Percentiles rank a stretch among this genome's conserved stretches.
phyloP scores from a whole-genome alignment of 2,888 invertebrate species.

The Drosophila macrospina region DNA sequence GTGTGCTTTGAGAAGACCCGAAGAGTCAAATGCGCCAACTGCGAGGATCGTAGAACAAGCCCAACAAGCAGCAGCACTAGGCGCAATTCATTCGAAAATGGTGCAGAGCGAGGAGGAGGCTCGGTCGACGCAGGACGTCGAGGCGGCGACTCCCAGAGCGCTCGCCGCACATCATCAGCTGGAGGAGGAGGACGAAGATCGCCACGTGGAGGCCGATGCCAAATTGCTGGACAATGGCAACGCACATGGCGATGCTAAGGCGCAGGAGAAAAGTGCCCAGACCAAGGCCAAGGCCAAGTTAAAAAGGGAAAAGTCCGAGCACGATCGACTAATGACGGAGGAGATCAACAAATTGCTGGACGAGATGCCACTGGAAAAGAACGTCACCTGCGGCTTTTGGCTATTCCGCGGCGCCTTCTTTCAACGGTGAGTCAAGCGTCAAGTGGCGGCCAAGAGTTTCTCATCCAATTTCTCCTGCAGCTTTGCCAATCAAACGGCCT shows the following conservation, averaged over 20 bases:
- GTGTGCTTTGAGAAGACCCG: conserved; percentile 12
- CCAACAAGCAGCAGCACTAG: background rate
- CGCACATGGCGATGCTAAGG: conserved; percentile 15
- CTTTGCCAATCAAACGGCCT: conserved; percentile 85
- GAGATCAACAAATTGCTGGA: conserved; percentile 86
- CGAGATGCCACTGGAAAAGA: conserved; percentile 87
- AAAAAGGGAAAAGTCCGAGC: conserved; percentile 74
- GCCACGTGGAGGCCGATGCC: conserved; percentile 55
- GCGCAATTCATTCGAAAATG: conserved; percentile 32
- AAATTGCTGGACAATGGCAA: conserved; percentile 75
- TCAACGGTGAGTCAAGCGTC: conserved; percentile 87
- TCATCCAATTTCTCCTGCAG: conserved; percentile 50
- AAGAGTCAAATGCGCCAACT: conserved; percentile 43
- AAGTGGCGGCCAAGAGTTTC: too few relatives aligned
- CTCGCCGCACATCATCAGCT: conserved; percentile 13
- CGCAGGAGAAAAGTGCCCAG: conserved; percentile 27
- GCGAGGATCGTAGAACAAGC: background rate
- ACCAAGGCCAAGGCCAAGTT: conserved; percentile 53
- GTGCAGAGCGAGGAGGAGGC: conserved; percentile 62
- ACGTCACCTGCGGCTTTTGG: conserved; percentile 89
- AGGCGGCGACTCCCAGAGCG: conserved; percentile 13
- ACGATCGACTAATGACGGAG: conserved; percentile 81
- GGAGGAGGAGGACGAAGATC: conserved; percentile 52
- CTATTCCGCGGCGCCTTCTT: conserved; percentile 87
- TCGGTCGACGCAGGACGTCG: conserved; percentile 37